Conservation (phyloP, 2,888 invertebrate genomes). For the Diplazon laetatorius region DNA sequence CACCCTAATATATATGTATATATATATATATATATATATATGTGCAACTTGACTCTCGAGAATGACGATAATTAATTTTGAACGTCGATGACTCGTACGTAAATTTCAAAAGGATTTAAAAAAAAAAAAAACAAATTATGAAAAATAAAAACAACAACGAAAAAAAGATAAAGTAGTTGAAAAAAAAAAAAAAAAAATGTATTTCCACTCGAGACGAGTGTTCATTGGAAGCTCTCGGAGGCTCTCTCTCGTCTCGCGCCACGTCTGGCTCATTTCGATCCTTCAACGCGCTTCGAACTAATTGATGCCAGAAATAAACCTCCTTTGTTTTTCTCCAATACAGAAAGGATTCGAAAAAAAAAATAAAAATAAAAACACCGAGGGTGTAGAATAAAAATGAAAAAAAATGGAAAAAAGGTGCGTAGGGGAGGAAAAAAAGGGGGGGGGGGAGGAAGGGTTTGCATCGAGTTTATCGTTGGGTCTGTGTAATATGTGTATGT, state of each 20-base stretch:
- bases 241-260: conserved; percentile 27
- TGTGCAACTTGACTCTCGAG: not conserved
- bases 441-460: not conserved
- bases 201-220: conserved; percentile 6
- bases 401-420: no score
- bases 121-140: not conserved
- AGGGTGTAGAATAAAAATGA: not conserved
- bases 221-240: conserved; percentile 29
- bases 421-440: not conserved
- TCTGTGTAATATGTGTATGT: not conserved
- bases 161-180: no score
- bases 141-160: no score
- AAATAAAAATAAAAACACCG: not conserved
- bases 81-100: not conserved
- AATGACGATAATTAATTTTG: not conserved
- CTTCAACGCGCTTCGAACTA: conserved; percentile 21
- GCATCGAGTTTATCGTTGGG: conserved; percentile 1
- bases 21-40: no score
- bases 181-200: not conserved
- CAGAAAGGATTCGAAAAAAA: no score
- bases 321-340: no score
- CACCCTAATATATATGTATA: no score
- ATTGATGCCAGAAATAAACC: conserved; percentile 23
- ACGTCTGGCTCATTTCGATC: conserved; percentile 35
- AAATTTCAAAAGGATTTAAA: not conserved